Percentiles rank a stretch among this genome's conserved stretches.
These are phyloP conservation scores for Gymnogyps californianus DNA, from an alignment of 2,113 vertebrate species.

Conservation along the genomic window DNA sequence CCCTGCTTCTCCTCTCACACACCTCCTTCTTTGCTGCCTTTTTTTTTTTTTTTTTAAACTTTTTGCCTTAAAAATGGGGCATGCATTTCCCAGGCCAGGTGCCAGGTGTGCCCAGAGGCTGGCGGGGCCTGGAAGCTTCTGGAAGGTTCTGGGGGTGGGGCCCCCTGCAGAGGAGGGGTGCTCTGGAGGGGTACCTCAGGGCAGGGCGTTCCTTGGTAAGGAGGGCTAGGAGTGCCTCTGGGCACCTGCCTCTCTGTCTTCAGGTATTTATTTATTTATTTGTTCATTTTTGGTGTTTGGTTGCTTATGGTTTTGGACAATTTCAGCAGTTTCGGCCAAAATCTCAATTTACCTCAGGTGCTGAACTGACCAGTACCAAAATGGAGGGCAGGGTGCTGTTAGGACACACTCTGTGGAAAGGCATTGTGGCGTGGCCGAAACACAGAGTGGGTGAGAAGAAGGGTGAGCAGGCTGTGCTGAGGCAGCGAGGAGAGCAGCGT, in stretches of 20 bases:
- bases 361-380: fast-evolving
- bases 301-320: background rate
- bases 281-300: background rate
- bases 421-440: fast-evolving
- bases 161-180: fast-evolving
- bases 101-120: fast-evolving
- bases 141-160: fast-evolving
- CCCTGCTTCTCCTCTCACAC: background rate
- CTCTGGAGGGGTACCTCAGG: fast-evolving
- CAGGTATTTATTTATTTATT: background rate
- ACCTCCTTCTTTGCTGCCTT: background rate
- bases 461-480: fast-evolving
- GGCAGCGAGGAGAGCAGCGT: fast-evolving
- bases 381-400: fast-evolving
- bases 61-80: fast-evolving
- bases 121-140: fast-evolving
- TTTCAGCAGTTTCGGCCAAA: background rate
- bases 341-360: fast-evolving
- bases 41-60: no score
- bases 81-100: fast-evolving
- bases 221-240: fast-evolving
- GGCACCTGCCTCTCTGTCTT: fast-evolving
- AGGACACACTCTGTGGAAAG: fast-evolving
- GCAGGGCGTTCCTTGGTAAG: fast-evolving
- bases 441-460: fast-evolving